These are phyloP conservation scores for Lobophora halterata DNA, from an alignment of 2,888 invertebrate genomes.

Conservation along the genomic window DNA sequence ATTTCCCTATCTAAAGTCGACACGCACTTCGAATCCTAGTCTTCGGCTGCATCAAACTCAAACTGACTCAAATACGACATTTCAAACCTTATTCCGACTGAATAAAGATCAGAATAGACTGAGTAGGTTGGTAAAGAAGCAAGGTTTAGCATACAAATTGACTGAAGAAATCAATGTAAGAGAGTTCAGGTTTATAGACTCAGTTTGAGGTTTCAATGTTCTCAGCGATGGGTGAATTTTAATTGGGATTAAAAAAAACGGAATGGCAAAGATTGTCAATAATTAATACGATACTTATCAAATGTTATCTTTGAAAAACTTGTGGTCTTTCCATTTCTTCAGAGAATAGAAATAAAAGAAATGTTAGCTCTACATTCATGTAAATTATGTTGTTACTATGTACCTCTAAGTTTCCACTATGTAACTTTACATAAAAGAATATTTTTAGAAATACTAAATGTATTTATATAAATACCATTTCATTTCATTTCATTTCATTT, in stretches of 20 bases:
- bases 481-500: too few relatives aligned
- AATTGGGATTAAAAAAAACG: conserved; percentile 2
- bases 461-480: too few relatives aligned
- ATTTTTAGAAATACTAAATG: too few relatives aligned
- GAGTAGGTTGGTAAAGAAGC: conserved; percentile 12
- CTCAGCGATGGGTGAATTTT: conserved; percentile 19
- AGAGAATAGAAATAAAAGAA: too few relatives aligned
- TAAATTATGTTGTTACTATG: too few relatives aligned
- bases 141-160: conserved; percentile 46
- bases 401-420: too few relatives aligned
- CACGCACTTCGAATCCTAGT: conserved; percentile 47
- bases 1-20: conserved; percentile 42
- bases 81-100: conserved; percentile 9
- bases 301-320: too few relatives aligned
- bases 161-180: conserved; percentile 39
- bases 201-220: conserved; percentile 26
- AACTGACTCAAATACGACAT: conserved; percentile 13
- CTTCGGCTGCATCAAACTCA: conserved; percentile 43
- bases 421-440: too few relatives aligned
- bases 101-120: conserved; percentile 10
- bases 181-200: conserved; percentile 22
- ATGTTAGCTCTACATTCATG: too few relatives aligned
- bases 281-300: too few relatives aligned
- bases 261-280: neutral
- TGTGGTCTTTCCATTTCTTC: too few relatives aligned